A percentile compares a stretch with the other conserved stretches of the same genome.
phyloP scores from a whole-genome alignment of 1,140 invertebrate genomes.

The Saccostrea cuccullata region DNA sequence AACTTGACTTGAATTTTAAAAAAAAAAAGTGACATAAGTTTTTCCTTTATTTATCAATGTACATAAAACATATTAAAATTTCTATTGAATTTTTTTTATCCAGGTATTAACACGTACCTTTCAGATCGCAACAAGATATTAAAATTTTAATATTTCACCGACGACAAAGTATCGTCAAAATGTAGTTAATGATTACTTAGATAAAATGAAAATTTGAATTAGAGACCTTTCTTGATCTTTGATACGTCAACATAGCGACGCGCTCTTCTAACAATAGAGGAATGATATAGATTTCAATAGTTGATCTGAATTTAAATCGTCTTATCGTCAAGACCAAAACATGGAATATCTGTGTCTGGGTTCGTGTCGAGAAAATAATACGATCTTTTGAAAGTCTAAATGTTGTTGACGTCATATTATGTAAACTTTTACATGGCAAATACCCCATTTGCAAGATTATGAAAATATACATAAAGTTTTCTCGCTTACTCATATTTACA shows the following conservation, averaged over 20 bases:
- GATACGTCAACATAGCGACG: constrained; percentile 11
- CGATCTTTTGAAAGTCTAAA: background rate
- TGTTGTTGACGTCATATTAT: constrained; percentile 29
- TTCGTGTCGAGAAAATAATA: background rate
- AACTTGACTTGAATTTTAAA: background rate
- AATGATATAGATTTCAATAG: constrained; percentile 25
- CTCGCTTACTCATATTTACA: background rate
- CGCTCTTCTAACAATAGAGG: background rate
- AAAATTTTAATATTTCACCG: constrained; percentile 9
- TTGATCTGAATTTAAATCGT: constrained; percentile 12
- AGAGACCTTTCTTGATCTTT: constrained; percentile 11
- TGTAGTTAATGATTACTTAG: constrained; percentile 6
- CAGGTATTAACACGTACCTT: constrained; percentile 3
- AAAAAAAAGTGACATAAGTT: background rate
- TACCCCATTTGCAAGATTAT: background rate
- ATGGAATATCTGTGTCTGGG: constrained; percentile 19
- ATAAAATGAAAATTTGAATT: constrained; percentile 21
- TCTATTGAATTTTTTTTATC: background rate
- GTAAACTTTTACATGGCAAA: background rate
- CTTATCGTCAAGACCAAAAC: constrained; percentile 2
- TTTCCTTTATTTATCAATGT: background rate
- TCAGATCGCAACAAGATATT: background rate
- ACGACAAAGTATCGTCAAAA: background rate
- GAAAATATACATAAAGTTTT: background rate
- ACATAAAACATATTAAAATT: background rate